phyloP scores from a whole-genome alignment of 2,888 invertebrate species.

The Octonoba sinensis region DNA sequence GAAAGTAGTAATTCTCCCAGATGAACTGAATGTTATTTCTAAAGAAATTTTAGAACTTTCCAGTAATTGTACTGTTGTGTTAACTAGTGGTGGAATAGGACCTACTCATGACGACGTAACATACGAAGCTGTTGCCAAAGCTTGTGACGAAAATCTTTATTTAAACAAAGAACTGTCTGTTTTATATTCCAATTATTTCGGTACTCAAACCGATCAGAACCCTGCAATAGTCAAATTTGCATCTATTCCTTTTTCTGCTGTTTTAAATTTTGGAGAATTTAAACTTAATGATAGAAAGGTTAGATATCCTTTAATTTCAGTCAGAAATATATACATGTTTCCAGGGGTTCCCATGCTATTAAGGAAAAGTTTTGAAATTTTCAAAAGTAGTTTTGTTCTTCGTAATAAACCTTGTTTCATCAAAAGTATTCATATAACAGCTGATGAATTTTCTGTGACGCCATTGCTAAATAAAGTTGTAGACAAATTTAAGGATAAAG shows the following conservation, averaged over 20 bases:
- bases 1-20: constrained; percentile 78
- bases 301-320: constrained; percentile 74
- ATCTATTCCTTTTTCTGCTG: constrained; percentile 72
- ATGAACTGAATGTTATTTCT: constrained; percentile 77
- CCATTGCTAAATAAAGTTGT: constrained; percentile 73
- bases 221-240: constrained; percentile 68
- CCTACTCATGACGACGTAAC: constrained; percentile 85
- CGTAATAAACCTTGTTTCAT: constrained; percentile 15
- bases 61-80: constrained; percentile 76
- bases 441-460: constrained; percentile 68
- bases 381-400: constrained; percentile 65
- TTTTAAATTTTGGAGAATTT: constrained; percentile 73
- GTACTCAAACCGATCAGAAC: constrained; percentile 67
- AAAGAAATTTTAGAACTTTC: constrained; percentile 78
- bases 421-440: constrained; percentile 43
- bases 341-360: constrained; percentile 79
- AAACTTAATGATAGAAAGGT: constrained; percentile 71
- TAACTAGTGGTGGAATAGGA: constrained; percentile 84
- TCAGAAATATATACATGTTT: constrained; percentile 79
- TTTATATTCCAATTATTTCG: constrained; percentile 70
- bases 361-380: constrained; percentile 71
- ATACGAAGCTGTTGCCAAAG: constrained; percentile 77
- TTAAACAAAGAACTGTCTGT: constrained; percentile 71
- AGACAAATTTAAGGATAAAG: constrained; percentile 72
- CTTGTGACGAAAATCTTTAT: constrained; percentile 71